A percentile compares a stretch with the other conserved stretches of the same genome.
Conservation (phyloP, 2,888 invertebrate genomes). For the Mylabris sibirica region DNA sequence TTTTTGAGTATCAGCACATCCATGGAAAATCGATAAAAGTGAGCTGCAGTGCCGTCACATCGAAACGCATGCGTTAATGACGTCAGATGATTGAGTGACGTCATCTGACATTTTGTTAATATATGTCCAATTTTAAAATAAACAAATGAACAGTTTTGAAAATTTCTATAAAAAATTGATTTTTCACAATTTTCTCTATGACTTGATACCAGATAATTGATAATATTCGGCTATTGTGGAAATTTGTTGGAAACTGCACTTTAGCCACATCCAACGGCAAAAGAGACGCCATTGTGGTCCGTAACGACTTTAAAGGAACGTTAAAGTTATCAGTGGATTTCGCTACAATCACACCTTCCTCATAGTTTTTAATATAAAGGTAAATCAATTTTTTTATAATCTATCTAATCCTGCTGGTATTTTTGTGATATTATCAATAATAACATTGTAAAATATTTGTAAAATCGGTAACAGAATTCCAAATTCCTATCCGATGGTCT, state of each 20-base stretch:
- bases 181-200: slow-evolving; percentile 20
- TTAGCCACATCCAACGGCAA: slow-evolving; percentile 34
- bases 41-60: slow-evolving; percentile 69
- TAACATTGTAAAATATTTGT: slow-evolving; percentile 60
- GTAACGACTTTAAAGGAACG: slow-evolving; percentile 75
- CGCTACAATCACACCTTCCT: slow-evolving; percentile 71
- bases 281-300: slow-evolving; percentile 86
- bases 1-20: slow-evolving; percentile 64
- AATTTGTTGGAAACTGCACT: slow-evolving; percentile 21
- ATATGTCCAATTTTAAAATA: slow-evolving; percentile 33
- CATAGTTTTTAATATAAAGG: slow-evolving; percentile 60
- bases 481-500: slow-evolving; percentile 74
- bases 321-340: slow-evolving; percentile 74
- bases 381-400: slow-evolving; percentile 50
- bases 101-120: slow-evolving; percentile 43
- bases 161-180: not conserved
- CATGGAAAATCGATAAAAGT: slow-evolving; percentile 79
- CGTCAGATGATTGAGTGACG: slow-evolving; percentile 58
- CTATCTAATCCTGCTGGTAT: slow-evolving; percentile 54
- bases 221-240: not conserved
- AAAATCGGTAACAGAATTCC: slow-evolving; percentile 70
- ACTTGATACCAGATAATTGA: not conserved
- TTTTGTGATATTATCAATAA: slow-evolving; percentile 60
- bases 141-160: slow-evolving; percentile 33
- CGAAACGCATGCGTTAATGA: slow-evolving; percentile 63